These are phyloP conservation scores for Akabosia matsudoensis DNA, from an alignment of 1,140 invertebrate species.

Conservation along the genomic window DNA sequence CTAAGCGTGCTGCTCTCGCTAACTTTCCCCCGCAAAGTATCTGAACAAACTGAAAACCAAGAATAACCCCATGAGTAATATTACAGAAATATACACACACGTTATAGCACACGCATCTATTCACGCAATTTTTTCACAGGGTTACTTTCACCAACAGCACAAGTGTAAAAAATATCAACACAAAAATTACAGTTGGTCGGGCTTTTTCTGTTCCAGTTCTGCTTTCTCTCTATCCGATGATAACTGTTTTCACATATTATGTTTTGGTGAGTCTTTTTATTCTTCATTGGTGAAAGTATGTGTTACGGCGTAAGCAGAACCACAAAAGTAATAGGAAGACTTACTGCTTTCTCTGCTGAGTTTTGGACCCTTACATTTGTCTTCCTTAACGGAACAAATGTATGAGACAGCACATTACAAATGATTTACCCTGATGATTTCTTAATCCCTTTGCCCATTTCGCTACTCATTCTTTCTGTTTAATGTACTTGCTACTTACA, in stretches of 20 bases:
- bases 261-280: too few relatives aligned
- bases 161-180: too few relatives aligned
- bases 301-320: too few relatives aligned
- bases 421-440: slow-evolving; percentile 25
- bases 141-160: too few relatives aligned
- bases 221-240: slow-evolving; percentile 12
- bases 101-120: too few relatives aligned
- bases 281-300: too few relatives aligned
- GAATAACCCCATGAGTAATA: background rate
- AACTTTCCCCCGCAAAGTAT: background rate
- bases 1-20: background rate
- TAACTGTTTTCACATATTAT: too few relatives aligned
- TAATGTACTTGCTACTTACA: too few relatives aligned
- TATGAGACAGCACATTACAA: slow-evolving; percentile 25
- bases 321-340: too few relatives aligned
- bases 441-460: slow-evolving; percentile 25
- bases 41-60: background rate
- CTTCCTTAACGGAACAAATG: slow-evolving; percentile 15
- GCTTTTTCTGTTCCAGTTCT: too few relatives aligned
- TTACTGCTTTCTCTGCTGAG: background rate
- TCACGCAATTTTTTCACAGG: too few relatives aligned
- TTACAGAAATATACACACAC: background rate
- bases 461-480: background rate
- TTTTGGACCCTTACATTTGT: slow-evolving; percentile 15
- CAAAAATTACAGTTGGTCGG: too few relatives aligned